Evolutionary conservation across 1,140 invertebrate species (phyloP).

Genomic region (Gyrodactylus bullatarudis): DNA sequence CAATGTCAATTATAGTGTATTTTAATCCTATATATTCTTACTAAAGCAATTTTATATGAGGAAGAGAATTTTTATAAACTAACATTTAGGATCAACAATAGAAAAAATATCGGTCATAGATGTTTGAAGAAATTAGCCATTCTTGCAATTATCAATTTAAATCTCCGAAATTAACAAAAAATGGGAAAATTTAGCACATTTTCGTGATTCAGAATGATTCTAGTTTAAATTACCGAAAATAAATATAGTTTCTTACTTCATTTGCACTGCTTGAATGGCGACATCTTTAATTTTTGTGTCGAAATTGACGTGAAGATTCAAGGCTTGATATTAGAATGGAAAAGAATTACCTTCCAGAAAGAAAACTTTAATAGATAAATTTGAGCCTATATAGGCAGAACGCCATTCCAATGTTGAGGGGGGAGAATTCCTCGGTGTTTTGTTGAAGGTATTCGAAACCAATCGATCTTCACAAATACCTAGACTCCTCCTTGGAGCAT

Average conservation of each 20-base stretch:
- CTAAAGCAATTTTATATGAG: no score
- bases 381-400: background rate
- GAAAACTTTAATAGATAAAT: background rate
- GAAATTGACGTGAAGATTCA: background rate
- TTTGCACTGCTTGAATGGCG: background rate
- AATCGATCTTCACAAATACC: background rate
- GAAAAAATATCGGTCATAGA: no score
- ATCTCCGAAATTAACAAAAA: no score
- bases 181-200: no score
- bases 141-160: no score
- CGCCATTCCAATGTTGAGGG: background rate
- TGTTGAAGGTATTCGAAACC: background rate
- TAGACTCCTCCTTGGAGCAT: background rate
- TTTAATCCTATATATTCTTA: no score
- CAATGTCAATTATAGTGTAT: no score
- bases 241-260: background rate
- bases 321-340: background rate
- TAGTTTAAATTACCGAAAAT: no score
- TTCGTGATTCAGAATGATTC: no score
- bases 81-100: no score
- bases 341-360: background rate
- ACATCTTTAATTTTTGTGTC: background rate
- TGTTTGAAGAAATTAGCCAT: no score
- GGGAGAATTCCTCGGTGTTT: background rate
- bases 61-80: no score